Percentiles rank a stretch among this genome's conserved stretches.
phyloP scores from a whole-genome alignment of 2,797 vertebrate species.

The Parambassis ranga region DNA sequence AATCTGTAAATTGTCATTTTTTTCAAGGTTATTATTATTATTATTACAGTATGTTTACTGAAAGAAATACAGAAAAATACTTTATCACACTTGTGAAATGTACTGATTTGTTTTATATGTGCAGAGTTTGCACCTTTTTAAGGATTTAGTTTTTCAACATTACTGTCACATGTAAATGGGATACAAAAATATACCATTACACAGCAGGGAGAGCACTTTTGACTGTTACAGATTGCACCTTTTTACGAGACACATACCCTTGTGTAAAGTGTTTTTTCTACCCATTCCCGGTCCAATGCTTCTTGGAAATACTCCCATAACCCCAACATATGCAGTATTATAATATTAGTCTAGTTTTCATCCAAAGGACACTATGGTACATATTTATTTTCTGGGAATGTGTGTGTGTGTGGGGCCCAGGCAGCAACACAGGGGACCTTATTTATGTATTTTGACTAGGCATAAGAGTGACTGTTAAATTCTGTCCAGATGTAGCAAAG shows the following conservation, averaged over 20 bases:
- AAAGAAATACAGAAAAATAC: conserved; percentile 45
- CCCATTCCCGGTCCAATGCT: conserved; percentile 45
- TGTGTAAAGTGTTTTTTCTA: conserved; percentile 63
- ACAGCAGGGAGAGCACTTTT: conserved; percentile 75
- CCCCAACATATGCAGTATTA: conserved; percentile 77
- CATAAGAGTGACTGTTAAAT: conserved; percentile 78
- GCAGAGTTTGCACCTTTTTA: conserved; percentile 57
- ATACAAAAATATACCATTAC: conserved; percentile 46
- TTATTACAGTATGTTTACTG: conserved; percentile 38
- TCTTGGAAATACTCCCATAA: conserved; percentile 59
- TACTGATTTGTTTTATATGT: conserved; percentile 61
- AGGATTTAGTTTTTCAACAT: conserved; percentile 65
- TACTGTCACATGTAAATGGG: conserved; percentile 42
- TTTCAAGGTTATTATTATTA: conserved; percentile 59
- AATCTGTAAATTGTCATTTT: conserved; percentile 76
- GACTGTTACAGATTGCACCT: conserved; percentile 82
- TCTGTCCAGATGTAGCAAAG: conserved; percentile 76
- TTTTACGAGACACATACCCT: conserved; percentile 65
- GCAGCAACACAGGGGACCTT: conserved; percentile 56
- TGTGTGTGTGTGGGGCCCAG: conserved; percentile 52
- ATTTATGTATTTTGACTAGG: conserved; percentile 67
- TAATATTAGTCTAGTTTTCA: conserved; percentile 64
- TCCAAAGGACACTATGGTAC: conserved; percentile 65
- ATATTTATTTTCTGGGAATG: conserved; percentile 69
- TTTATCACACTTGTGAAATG: conserved; percentile 47